phyloP scores from a whole-genome alignment of 2,113 vertebrate genomes.

The Megaptera novaeangliae region DNA sequence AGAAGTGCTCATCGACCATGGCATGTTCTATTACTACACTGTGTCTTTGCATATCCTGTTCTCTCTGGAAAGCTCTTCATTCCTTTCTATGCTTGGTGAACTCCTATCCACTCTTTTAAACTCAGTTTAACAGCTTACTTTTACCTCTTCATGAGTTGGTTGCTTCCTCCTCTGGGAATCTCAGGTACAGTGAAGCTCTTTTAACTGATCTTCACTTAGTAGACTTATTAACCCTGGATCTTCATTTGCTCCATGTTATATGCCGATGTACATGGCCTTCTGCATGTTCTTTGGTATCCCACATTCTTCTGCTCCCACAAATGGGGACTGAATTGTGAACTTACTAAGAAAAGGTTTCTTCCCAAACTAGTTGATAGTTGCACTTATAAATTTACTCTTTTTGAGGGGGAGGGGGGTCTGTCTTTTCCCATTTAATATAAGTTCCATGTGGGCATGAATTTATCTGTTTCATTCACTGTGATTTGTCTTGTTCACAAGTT shows the following conservation, averaged over 20 bases:
- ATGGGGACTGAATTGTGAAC: background rate
- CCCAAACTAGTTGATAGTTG: background rate
- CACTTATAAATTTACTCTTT: background rate
- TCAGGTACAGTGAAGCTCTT: background rate
- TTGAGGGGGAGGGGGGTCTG: background rate
- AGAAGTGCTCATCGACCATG: background rate
- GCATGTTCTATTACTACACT: background rate
- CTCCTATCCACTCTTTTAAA: background rate
- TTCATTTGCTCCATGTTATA: background rate
- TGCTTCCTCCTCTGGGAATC: background rate
- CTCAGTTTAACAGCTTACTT: background rate
- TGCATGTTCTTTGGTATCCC: background rate
- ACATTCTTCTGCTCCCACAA: background rate
- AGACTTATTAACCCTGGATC: background rate
- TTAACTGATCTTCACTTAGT: background rate
- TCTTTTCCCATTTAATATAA: background rate
- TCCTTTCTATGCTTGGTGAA: background rate
- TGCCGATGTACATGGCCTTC: background rate
- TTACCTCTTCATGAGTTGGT: background rate
- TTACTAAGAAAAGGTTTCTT: background rate
- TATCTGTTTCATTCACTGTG: background rate
- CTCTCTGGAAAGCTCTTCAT: background rate
- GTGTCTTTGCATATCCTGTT: background rate
- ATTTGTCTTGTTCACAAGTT: too few relatives aligned
- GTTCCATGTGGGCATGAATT: background rate